Evolutionary conservation across 2,113 vertebrate species (phyloP).

Genomic region (Charina bottae): DNA sequence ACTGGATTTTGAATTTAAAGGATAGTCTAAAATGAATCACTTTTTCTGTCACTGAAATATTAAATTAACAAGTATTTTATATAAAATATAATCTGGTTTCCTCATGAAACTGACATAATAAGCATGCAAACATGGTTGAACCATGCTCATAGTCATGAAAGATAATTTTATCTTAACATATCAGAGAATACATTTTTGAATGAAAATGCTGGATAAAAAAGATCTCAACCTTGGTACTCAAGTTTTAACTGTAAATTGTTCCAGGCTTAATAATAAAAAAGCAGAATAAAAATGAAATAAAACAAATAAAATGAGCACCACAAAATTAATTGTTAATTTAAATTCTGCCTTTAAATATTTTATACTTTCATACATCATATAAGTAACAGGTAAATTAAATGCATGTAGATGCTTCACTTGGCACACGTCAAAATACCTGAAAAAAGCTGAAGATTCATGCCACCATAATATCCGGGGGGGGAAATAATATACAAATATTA

Average conservation of each 20-base stretch:
- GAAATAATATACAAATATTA: fast-evolving
- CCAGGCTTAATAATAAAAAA: neutral
- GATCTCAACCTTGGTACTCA: neutral
- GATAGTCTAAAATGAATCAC: neutral
- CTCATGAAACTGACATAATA: constrained; percentile 3
- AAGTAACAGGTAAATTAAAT: neutral
- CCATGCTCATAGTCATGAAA: neutral
- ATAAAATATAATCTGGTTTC: neutral
- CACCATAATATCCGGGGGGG: fast-evolving
- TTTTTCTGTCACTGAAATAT: neutral
- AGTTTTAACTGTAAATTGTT: neutral
- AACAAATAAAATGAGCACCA: neutral
- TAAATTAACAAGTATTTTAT: neutral
- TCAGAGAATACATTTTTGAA: neutral
- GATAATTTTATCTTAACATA: neutral
- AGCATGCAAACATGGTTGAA: neutral
- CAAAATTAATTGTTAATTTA: neutral
- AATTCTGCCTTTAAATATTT: neutral
- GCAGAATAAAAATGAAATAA: neutral
- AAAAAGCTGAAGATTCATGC: fast-evolving
- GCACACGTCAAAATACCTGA: fast-evolving
- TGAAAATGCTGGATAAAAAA: neutral
- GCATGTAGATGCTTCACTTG: fast-evolving
- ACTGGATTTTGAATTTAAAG: neutral
- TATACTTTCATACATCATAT: neutral